A percentile compares a stretch with the other conserved stretches of the same genome.
These are phyloP conservation scores for Macrophya alboannulata DNA, from an alignment of 2,888 invertebrate genomes.

Conservation along the genomic window DNA sequence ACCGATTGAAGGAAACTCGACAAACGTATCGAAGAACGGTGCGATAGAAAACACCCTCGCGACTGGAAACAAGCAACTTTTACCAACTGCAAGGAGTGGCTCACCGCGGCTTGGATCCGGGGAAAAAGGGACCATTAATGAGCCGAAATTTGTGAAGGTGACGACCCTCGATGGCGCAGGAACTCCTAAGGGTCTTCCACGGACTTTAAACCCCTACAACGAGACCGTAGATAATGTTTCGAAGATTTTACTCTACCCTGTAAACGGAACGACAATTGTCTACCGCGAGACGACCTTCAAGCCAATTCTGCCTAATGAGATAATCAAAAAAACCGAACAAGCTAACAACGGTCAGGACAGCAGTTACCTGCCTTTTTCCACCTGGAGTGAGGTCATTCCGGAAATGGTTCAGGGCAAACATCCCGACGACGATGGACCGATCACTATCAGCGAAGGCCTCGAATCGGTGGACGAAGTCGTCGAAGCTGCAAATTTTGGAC, in stretches of 20 bases:
- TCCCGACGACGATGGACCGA: constrained; percentile 36
- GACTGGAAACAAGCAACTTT: background rate
- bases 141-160: constrained; percentile 12
- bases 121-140: background rate
- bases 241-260: constrained; percentile 36
- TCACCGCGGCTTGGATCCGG: background rate
- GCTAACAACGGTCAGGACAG: constrained; percentile 11
- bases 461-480: constrained; percentile 79
- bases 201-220: constrained; percentile 17
- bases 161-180: constrained; percentile 23
- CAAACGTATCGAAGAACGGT: constrained; percentile 61
- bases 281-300: constrained; percentile 51
- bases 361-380: constrained; percentile 47
- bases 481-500: constrained; percentile 86
- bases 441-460: constrained; percentile 28
- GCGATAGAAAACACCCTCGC: constrained; percentile 59
- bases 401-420: background rate
- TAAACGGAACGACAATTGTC: constrained; percentile 49
- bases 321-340: constrained; percentile 24
- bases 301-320: constrained; percentile 37
- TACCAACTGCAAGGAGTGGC: constrained; percentile 14
- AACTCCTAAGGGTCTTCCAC: background rate
- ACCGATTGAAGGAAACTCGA: constrained; percentile 35
- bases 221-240: constrained; percentile 24
- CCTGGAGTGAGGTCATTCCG: constrained; percentile 2